Base-by-base conservation (phyloP, 2,797 vertebrate species). In the Myotis pilosus region DNA sequence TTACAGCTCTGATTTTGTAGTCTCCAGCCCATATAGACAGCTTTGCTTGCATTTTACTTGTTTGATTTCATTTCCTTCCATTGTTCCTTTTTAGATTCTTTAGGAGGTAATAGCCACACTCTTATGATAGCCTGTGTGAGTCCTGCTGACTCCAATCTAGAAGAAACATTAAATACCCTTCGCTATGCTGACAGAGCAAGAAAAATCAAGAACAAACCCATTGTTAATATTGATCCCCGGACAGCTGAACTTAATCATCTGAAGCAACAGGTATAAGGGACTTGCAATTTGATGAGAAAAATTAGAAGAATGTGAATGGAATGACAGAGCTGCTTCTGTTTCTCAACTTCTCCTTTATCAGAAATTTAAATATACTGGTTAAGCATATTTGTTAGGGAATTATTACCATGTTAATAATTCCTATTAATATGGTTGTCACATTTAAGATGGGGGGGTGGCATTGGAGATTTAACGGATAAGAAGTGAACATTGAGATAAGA, bases 51-150 rank as follows among this genome's bases (percentile, higher is more conserved):
- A 53, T 92, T 47, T 88, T 89, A 2, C 19, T 96, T 90, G 33
- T 57, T n/a, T 92, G 51, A 15, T 81, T 78, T 71, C 0, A 68
- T 38, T 91, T 92, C 72, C 23, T 82, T 87, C 55, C 41, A 36
- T 62, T 89, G 17, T 95, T 87, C 38, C 92, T 96, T 60, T 90
- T 66, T 97, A 98, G 99, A 99, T 97, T 99, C 99, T 20, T 96
- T 99, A 91, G 99, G 99, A 79, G 99, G 99, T 28, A 99, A 99
- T 93, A 99, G 99, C 97, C 99, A 99, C 98, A 99, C 99, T 0
- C 97, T 99, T 80, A 99, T 99, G 99, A 99, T 99, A 0, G 99
- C 99, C 1, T 99, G 99, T 25, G 69, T 99, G 83, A 99, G 99
- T 97, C 99, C 99, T 22, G 99, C 99, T 0, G 99, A 99, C 97